Evolutionary conservation across 1,140 invertebrate genomes (phyloP).

Genomic region (Goniozus legneri): DNA sequence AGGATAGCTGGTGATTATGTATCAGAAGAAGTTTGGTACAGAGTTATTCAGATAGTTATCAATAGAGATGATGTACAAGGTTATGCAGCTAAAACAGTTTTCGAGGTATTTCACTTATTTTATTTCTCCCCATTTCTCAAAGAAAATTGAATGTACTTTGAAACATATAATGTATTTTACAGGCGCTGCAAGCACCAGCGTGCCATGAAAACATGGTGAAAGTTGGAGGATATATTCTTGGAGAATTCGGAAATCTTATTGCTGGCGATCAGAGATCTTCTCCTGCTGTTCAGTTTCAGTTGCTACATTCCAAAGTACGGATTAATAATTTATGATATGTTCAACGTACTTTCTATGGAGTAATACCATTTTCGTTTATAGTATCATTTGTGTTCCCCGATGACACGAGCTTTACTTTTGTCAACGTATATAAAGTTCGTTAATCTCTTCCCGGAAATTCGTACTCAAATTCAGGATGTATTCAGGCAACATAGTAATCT

Average conservation of each 20-base stretch:
- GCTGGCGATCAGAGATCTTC: slow-evolving; percentile 97
- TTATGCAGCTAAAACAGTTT: slow-evolving; percentile 99
- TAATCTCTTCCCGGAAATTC: slow-evolving; percentile 99
- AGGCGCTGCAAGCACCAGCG: slow-evolving; percentile 94
- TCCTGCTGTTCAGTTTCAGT: slow-evolving; percentile 92
- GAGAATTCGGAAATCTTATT: slow-evolving; percentile 99
- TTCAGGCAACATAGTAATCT: slow-evolving; percentile 95
- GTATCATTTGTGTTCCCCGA: slow-evolving; percentile 96
- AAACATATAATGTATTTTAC: slow-evolving; percentile 10
- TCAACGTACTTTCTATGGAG: slow-evolving; percentile 2
- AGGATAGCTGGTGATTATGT: slow-evolving; percentile 99
- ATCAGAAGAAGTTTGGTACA: slow-evolving; percentile 96
- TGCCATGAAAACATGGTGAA: slow-evolving; percentile 99
- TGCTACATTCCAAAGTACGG: slow-evolving; percentile 88
- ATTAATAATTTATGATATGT: too few relatives aligned
- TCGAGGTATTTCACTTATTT: slow-evolving; percentile 65
- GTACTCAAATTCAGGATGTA: slow-evolving; percentile 93
- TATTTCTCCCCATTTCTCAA: neutral
- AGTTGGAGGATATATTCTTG: slow-evolving; percentile 98
- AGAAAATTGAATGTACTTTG: slow-evolving; percentile 1
- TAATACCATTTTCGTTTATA: slow-evolving; percentile 37
- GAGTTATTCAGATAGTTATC: slow-evolving; percentile 99
- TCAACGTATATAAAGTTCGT: slow-evolving; percentile 99
- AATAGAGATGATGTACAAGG: slow-evolving; percentile 99
- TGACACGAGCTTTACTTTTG: slow-evolving; percentile 91